Evolutionary conservation across 2,888 invertebrate species (phyloP).

Genomic region (Melitaea athalia): DNA sequence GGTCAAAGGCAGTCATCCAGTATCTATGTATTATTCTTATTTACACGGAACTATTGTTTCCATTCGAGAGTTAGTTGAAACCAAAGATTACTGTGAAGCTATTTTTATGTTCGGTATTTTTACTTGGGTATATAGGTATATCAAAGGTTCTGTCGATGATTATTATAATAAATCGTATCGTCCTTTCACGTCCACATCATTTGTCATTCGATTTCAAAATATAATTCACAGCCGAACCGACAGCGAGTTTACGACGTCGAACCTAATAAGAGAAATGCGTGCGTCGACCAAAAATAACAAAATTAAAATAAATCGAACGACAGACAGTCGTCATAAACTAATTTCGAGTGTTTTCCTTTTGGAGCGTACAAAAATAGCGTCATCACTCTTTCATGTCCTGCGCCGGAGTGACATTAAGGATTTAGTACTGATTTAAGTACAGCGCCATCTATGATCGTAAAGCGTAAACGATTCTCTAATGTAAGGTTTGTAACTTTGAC

Average conservation of each 20-base stretch:
- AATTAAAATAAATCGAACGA: slow-evolving; percentile 82
- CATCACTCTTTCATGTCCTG: slow-evolving; percentile 80
- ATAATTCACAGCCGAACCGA: slow-evolving; percentile 73
- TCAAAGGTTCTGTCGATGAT: slow-evolving; percentile 12
- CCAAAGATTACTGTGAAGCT: not conserved
- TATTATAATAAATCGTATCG: slow-evolving; percentile 46
- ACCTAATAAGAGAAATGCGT: slow-evolving; percentile 71
- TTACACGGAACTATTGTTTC: slow-evolving; percentile 62
- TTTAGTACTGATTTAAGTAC: slow-evolving; percentile 66
- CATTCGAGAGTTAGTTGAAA: not conserved
- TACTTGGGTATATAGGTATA: not conserved
- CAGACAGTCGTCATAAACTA: slow-evolving; percentile 82
- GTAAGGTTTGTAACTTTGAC: slow-evolving; percentile 1
- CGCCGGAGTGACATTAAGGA: slow-evolving; percentile 77
- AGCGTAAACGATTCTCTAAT: not conserved
- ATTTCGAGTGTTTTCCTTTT: slow-evolving; percentile 82
- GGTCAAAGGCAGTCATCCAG: slow-evolving; percentile 47
- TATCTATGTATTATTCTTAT: slow-evolving; percentile 50
- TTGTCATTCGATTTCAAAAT: slow-evolving; percentile 65
- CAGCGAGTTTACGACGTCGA: slow-evolving; percentile 64
- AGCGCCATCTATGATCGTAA: slow-evolving; percentile 70
- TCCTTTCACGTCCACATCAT: slow-evolving; percentile 56
- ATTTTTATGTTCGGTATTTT: not conserved
- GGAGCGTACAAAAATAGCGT: slow-evolving; percentile 77
- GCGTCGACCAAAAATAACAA: slow-evolving; percentile 76